Evolutionary conservation across 1,140 invertebrate genomes (phyloP).

Genomic region (Bombus consobrinus): DNA sequence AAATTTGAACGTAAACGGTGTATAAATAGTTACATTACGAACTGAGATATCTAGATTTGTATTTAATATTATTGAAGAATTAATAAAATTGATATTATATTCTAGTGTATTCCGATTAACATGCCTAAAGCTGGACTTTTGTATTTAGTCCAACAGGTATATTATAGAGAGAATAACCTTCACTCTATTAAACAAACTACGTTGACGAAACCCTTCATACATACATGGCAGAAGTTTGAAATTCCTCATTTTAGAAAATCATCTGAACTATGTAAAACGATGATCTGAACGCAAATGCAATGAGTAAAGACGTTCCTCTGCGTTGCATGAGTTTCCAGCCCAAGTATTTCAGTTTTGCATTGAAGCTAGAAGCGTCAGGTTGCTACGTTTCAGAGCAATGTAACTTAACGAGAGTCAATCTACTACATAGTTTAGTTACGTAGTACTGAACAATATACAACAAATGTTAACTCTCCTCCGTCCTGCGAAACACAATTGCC

Average conservation of each 20-base stretch:
- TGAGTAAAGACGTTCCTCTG: not conserved
- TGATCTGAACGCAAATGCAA: conserved; percentile 5
- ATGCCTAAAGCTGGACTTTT: no score
- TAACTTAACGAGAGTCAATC: conserved; percentile 11
- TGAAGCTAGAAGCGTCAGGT: not conserved
- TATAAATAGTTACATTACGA: no score
- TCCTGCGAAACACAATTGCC: not conserved
- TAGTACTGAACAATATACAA: not conserved
- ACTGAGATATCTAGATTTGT: no score
- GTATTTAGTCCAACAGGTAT: no score
- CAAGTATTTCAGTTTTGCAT: not conserved
- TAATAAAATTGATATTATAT: no score
- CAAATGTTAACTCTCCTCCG: conserved; percentile 1
- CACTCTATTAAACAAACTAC: no score
- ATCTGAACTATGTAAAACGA: not conserved
- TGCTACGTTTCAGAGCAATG: not conserved
- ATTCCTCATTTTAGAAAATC: not conserved
- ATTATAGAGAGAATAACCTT: no score
- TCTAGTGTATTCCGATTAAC: no score
- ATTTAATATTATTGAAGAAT: no score
- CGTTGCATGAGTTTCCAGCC: not conserved
- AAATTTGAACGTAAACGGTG: no score
- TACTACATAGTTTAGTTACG: not conserved
- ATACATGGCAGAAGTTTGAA: not conserved
- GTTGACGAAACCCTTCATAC: no score